A percentile compares a stretch with the other conserved stretches of the same genome.
These are phyloP conservation scores for Bos taurus DNA, from an alignment of 2,113 vertebrate genomes.

Conservation along the genomic window ARS-UCD2.0 NC_037351.1:30735001-30735500, in stretches of 20 bases:
- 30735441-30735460: accelerated
- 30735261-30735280: neutral
- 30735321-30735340: neutral
- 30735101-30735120: slow-evolving; percentile 90
- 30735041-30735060: neutral
- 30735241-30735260: neutral
- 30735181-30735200: slow-evolving; percentile 95
- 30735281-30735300: neutral
- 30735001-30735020: neutral
- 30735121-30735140: slow-evolving; percentile 98
- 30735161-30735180: slow-evolving; percentile 92
- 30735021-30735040: neutral
- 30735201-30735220: slow-evolving; percentile 97
- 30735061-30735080: neutral
- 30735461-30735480: neutral
- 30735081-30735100: slow-evolving; percentile 83
- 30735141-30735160: slow-evolving; percentile 97
- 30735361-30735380: neutral
- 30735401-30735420: neutral
- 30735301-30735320: neutral
- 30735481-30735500: neutral
- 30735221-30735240: slow-evolving; percentile 90
- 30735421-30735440: neutral
- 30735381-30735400: neutral
- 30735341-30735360: neutral